Base-by-base conservation (phyloP, 2,113 vertebrate species). In the Antechinus flavipes region DNA sequence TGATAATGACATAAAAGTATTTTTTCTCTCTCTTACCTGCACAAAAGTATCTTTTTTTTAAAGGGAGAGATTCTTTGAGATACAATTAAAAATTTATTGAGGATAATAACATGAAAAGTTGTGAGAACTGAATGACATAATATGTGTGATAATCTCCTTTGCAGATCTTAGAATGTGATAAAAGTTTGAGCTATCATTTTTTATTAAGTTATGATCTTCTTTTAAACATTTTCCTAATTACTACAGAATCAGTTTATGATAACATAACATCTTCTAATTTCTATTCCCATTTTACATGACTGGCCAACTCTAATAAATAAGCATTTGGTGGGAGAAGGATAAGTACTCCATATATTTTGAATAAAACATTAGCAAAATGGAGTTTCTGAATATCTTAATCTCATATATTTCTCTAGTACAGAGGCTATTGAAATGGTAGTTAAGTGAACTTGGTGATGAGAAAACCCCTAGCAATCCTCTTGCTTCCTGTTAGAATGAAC, bases 311-410 rank as follows among this genome's bases (percentile, higher is more conserved):
- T 6, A 25, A 42, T 61, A 92, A 56, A 56, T 54, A 96, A 94
- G 25, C 14, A 12, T 68, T 94, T 93, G 23, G 94, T 0, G 12
- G 30, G 61, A 8, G 61, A 30, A 25, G 55, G 56, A 10, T 97
- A 97, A 94, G 94, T 97, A 93, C 46, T 94, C 12, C 95, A 94
- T 35, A 93, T 3, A 91, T 96, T 94, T 96, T 90, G 61, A 96
- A 58, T 46, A 95, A 95, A 56, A 95, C 26, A 19, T 26, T 76
- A 91, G 24, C 90, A 19, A 94, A 49, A 30, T 19, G 4, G 93
- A 54, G 0, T 52, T 96, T 90, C 0, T 8, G 90, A 89, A 91
- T 47, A 93, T 93, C 7, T 46, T 8, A 11, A 91, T 27, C 47
- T 50, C 0, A 0, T 53, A 50, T 94, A 54, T 14, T 14, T 95